A percentile compares a stretch with the other conserved stretches of the same genome.
Evolutionary conservation across 1,140 invertebrate genomes (phyloP).

Genomic region (Drosophila trapezifrons): DNA sequence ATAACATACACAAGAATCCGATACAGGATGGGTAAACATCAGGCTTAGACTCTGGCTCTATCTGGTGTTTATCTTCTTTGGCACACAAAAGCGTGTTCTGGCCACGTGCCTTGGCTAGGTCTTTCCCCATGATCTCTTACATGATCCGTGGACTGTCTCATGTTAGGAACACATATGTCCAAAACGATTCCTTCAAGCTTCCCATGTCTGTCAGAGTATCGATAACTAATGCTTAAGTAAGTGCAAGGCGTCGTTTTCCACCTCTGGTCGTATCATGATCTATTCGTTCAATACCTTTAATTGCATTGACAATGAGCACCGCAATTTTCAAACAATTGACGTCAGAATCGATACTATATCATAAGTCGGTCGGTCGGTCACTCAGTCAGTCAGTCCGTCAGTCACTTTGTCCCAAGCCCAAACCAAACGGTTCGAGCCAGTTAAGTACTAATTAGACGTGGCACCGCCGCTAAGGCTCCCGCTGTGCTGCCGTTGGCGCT

Average conservation of each 20-base stretch:
- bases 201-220: slow-evolving; percentile 19
- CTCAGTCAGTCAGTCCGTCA: slow-evolving; percentile 19
- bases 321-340: slow-evolving; percentile 61
- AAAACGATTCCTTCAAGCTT: slow-evolving; percentile 27
- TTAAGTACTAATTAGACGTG: slow-evolving; percentile 71
- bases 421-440: slow-evolving; percentile 33
- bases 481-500: slow-evolving; percentile 25
- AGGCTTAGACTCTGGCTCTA: not conserved
- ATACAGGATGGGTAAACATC: slow-evolving; percentile 27
- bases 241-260: slow-evolving; percentile 15
- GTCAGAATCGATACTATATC: slow-evolving; percentile 46
- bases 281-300: slow-evolving; percentile 36
- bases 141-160: no score
- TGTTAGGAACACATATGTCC: slow-evolving; percentile 40
- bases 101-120: slow-evolving; percentile 32
- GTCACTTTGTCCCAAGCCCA: slow-evolving; percentile 20
- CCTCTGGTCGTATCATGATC: slow-evolving; percentile 40
- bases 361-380: slow-evolving; percentile 4
- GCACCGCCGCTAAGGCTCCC: slow-evolving; percentile 33
- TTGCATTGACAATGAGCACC: slow-evolving; percentile 61
- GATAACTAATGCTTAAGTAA: slow-evolving; percentile 55
- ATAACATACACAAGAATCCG: slow-evolving; percentile 6
- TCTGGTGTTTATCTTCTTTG: slow-evolving; percentile 19
- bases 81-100: slow-evolving; percentile 24
- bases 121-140: slow-evolving; percentile 39